Evolutionary conservation across 2,113 vertebrate genomes (phyloP), one percentile per base, ranked within the genome.

Genomic region (Argyrosomus japonicus): DNA sequence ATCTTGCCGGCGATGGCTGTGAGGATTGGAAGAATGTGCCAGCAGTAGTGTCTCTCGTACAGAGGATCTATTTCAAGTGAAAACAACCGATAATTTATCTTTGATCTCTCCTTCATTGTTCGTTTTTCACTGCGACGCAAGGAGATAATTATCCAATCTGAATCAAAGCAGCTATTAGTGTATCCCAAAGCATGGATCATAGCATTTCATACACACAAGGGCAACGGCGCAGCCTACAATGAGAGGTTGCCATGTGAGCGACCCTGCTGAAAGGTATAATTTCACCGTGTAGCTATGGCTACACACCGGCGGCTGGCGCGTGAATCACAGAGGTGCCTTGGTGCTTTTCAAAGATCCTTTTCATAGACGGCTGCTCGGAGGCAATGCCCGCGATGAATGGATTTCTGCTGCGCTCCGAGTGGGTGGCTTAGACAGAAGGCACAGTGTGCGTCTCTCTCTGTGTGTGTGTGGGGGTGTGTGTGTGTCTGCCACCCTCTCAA

Each of bases 281-380:
- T 86, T 90, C 73, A 27, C 72, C 5, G 14, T 68, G 91, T 89
- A 84, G 83, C 91, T 87, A 79, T 88, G 86, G 81, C 87, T 75
- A 85, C 85, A 75, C 70, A 58, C 40, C 53, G 53, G 51, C 17
- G 73, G 73, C 77, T 27, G 68, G 58, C 27, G 63, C 70, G 40
- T 51, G 75, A 86, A 83, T 82, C 84, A 84, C 88, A 82, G 85
- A 85, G 80, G 86, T 81, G 83, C 79, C 58, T 65, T 60, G 84
- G 85, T 29, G 81, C 73, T 80, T 88, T 40, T 89, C 85, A 89
- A 69, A 79, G 86, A 85, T 87, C 83, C 86, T 91, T 92, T 88
- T 92, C 87, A 92, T 78, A 87, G 87, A 89, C 60, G 68, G 62
- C 85, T 60, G 81, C 92, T 91, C 40, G 64, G 58, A 84, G 80